phyloP scores from a whole-genome alignment of 2,113 vertebrate species.

The Cinclus cinclus region DNA sequence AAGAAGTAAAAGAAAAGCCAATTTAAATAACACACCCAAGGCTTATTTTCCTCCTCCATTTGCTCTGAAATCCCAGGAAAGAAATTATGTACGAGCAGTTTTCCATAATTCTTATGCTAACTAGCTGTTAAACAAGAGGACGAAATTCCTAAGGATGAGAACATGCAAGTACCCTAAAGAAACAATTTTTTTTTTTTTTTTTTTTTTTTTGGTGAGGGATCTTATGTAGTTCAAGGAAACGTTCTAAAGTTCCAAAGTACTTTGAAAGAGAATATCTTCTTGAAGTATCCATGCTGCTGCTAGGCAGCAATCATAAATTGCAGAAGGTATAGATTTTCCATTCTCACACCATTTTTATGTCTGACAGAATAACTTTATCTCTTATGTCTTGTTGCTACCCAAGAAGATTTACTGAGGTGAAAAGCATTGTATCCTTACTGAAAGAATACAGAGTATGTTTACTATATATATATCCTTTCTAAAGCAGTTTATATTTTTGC shows the following conservation, averaged over 20 bases:
- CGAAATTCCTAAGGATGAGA: background rate
- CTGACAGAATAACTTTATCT: slow-evolving; percentile 49
- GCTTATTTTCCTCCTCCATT: background rate
- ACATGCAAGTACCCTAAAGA: background rate
- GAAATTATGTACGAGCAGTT: background rate
- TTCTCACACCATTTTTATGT: slow-evolving; percentile 53
- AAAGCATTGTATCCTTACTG: slow-evolving; percentile 28
- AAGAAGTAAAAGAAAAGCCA: background rate
- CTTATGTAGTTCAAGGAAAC: background rate
- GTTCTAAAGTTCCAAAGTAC: background rate
- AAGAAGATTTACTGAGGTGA: slow-evolving; percentile 61
- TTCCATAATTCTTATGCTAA: slow-evolving; percentile 30
- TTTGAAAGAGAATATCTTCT: background rate
- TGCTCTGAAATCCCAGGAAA: background rate
- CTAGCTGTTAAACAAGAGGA: slow-evolving; percentile 1
- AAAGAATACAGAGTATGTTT: slow-evolving; percentile 2
- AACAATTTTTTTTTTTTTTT: background rate
- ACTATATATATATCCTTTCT: background rate
- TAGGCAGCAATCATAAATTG: slow-evolving; percentile 48
- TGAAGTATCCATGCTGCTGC: slow-evolving; percentile 28
- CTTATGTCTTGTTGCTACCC: slow-evolving; percentile 43
- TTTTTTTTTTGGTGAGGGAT: background rate
- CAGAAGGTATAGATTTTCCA: slow-evolving; percentile 55
- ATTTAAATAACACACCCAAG: slow-evolving; percentile 8
- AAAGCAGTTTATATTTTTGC: slow-evolving; percentile 48